Conservation (phyloP, 2,113 vertebrate genomes). For the Erythrolamprus reginae region DNA sequence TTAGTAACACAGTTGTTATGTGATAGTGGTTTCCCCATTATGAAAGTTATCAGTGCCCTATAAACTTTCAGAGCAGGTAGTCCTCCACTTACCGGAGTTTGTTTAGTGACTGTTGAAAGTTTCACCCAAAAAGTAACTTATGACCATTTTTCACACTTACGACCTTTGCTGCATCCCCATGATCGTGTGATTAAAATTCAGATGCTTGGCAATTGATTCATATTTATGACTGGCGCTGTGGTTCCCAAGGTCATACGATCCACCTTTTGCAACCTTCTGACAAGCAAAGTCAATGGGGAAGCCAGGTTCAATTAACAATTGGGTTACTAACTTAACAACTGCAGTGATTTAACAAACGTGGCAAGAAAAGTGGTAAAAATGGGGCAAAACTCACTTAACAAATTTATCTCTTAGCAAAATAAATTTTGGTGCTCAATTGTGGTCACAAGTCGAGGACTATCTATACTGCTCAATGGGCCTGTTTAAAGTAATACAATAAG, state of each 20-base stretch:
- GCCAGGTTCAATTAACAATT: background rate
- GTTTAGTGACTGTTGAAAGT: background rate
- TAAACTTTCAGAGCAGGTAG: background rate
- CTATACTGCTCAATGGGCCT: background rate
- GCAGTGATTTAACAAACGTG: background rate
- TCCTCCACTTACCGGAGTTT: background rate
- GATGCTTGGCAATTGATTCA: background rate
- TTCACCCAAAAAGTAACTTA: background rate
- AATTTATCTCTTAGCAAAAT: background rate
- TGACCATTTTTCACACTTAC: background rate
- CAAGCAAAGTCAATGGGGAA: background rate
- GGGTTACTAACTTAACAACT: background rate
- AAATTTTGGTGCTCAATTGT: background rate
- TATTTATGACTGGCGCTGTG: background rate
- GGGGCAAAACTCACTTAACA: background rate
- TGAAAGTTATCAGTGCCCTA: background rate
- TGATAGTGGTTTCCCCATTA: background rate
- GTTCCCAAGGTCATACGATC: background rate
- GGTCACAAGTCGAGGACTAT: background rate
- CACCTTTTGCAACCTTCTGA: background rate
- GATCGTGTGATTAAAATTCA: background rate
- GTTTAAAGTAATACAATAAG: background rate
- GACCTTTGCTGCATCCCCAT: background rate
- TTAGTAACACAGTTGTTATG: background rate
- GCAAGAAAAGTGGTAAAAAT: background rate